phyloP scores from a whole-genome alignment of 2,113 vertebrate genomes.

The Petaurus breviceps region DNA sequence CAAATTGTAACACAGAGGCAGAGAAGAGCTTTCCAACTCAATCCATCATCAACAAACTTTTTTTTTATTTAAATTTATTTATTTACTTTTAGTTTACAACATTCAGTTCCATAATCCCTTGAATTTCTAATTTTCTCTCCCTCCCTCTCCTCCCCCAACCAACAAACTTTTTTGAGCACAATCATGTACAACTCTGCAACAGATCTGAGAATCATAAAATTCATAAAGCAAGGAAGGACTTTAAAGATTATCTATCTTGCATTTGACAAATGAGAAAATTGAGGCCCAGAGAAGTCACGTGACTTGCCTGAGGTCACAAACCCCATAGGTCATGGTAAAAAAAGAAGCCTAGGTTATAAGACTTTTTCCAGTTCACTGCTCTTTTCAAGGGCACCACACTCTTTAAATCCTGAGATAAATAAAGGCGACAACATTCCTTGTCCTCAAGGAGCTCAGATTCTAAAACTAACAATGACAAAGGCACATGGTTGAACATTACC shows the following conservation, averaged over 20 bases:
- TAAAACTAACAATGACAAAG: neutral
- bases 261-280: conserved; percentile 24
- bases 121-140: no score
- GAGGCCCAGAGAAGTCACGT: neutral
- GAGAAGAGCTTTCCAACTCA: conserved; percentile 23
- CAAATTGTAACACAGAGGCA: neutral
- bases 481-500: conserved; percentile 2
- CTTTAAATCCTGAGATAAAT: neutral
- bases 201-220: conserved; percentile 10
- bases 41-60: neutral
- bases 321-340: neutral
- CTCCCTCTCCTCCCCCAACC: neutral
- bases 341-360: conserved; percentile 13
- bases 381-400: conserved; percentile 1
- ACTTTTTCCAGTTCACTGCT: conserved; percentile 13
- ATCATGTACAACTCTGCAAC: neutral
- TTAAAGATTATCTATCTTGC: neutral
- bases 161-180: neutral
- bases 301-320: neutral
- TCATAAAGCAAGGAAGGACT: conserved; percentile 1
- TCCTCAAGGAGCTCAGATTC: conserved; percentile 30
- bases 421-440: conserved; percentile 17
- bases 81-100: no score
- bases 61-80: no score
- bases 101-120: no score